Evolutionary conservation across 2,113 vertebrate species (phyloP).

Genomic region (Proterorhinus semilunaris): DNA sequence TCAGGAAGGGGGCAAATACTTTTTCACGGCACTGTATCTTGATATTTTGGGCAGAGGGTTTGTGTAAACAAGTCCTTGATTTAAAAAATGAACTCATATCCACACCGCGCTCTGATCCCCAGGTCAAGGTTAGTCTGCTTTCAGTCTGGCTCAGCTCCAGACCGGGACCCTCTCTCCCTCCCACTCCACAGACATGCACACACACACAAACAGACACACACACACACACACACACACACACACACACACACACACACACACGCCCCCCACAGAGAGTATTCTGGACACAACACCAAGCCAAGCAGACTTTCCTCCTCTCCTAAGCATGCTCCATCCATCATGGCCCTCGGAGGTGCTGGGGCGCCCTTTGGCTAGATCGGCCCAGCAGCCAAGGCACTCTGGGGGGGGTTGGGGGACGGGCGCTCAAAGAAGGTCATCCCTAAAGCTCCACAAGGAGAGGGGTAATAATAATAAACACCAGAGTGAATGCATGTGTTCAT

Average conservation of each 20-base stretch:
- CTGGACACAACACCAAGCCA: conserved; percentile 10
- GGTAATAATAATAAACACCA: conserved; percentile 72
- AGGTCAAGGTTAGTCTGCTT: conserved; percentile 58
- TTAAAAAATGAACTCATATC: neutral
- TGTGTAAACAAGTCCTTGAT: neutral
- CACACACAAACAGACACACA: no score
- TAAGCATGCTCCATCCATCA: conserved; percentile 65
- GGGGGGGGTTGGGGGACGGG: conserved; percentile 21
- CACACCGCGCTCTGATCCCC: conserved; percentile 26
- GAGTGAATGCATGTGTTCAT: conserved; percentile 21
- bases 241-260: neutral
- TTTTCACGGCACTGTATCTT: no score
- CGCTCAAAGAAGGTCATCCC: conserved; percentile 62
- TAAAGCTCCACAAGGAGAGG: conserved; percentile 56
- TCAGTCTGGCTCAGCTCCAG: conserved; percentile 24
- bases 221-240: no score
- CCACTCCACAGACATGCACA: no score
- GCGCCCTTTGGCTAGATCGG: conserved; percentile 65
- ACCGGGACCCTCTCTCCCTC: neutral
- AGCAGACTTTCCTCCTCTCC: conserved; percentile 39
- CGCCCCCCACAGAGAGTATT: neutral
- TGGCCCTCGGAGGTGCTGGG: conserved; percentile 41
- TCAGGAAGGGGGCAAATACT: no score
- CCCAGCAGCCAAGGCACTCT: conserved; percentile 39
- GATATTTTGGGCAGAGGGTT: neutral